Evolutionary conservation across 35 echinoderm and acorn worm genomes (phyloP).

Genomic region (Diadema setosum): DNA sequence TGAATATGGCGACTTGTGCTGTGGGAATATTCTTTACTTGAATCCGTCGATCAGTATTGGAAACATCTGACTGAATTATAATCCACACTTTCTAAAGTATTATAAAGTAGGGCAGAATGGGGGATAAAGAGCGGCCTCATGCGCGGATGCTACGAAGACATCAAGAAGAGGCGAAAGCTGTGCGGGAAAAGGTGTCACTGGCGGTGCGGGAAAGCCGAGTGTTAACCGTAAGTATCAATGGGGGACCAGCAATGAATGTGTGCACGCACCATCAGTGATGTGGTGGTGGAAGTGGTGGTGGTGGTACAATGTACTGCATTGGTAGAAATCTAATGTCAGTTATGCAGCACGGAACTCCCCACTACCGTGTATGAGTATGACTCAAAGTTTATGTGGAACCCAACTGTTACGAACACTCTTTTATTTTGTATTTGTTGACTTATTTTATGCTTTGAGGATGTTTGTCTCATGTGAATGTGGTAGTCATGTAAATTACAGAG

Average conservation of each 20-base stretch:
- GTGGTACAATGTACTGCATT: not conserved
- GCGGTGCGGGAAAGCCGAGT: constrained; percentile 78
- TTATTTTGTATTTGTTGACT: too few species aligned
- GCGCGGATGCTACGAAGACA: constrained; percentile 23
- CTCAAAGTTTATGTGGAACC: too few species aligned
- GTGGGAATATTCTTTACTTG: not conserved
- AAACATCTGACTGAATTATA: not conserved
- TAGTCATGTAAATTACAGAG: too few species aligned
- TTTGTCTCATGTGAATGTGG: too few species aligned
- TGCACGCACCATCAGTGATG: not conserved
- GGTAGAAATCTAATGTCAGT: too few species aligned
- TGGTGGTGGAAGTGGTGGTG: not conserved
- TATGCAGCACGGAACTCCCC: too few species aligned
- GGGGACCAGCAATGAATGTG: not conserved
- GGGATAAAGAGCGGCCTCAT: constrained; percentile 35
- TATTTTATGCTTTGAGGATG: too few species aligned
- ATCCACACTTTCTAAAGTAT: not conserved
- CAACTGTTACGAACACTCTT: too few species aligned
- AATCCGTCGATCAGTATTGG: not conserved
- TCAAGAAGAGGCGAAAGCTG: constrained; percentile 20
- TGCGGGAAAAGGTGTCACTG: constrained; percentile 74
- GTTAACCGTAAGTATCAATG: constrained; percentile 18
- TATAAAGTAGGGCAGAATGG: not conserved
- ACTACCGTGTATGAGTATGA: too few species aligned
- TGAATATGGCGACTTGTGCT: not conserved